These are phyloP conservation scores for Temnothorax ravouxi DNA, from an alignment of 2,888 invertebrate genomes.

Conservation along the genomic window DNA sequence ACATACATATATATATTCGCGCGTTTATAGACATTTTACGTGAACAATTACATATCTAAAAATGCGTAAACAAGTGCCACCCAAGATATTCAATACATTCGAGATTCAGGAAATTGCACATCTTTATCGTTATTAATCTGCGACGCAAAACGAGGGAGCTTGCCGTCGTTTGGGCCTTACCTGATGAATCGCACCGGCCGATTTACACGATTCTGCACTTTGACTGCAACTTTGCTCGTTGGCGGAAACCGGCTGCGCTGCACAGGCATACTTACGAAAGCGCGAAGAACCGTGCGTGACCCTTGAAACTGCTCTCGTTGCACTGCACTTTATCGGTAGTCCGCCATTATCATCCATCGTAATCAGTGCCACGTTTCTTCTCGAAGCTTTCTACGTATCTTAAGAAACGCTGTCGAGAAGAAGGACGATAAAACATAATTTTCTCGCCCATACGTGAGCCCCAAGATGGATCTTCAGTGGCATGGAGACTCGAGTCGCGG, in stretches of 20 bases:
- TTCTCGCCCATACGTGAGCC: slow-evolving; percentile 44
- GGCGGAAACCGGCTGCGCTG: slow-evolving; percentile 40
- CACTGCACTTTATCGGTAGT: slow-evolving; percentile 49
- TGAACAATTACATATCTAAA: neutral
- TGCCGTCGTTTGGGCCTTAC: slow-evolving; percentile 7
- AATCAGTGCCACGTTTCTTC: slow-evolving; percentile 56
- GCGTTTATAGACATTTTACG: neutral
- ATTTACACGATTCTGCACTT: slow-evolving; percentile 75
- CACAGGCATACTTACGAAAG: slow-evolving; percentile 40
- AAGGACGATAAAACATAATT: slow-evolving; percentile 57
- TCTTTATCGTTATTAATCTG: slow-evolving; percentile 58
- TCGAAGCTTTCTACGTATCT: slow-evolving; percentile 52
- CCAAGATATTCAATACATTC: neutral
- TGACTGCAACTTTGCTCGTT: slow-evolving; percentile 61
- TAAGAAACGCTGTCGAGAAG: slow-evolving; percentile 38
- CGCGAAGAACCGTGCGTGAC: slow-evolving; percentile 51
- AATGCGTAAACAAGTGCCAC: neutral
- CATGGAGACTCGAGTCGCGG: slow-evolving; percentile 1
- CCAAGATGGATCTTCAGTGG: neutral
- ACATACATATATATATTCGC: neutral
- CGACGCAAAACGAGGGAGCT: slow-evolving; percentile 19
- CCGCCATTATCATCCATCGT: slow-evolving; percentile 57
- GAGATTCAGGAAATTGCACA: neutral
- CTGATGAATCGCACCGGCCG: slow-evolving; percentile 66
- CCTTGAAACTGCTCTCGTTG: slow-evolving; percentile 46